A percentile compares a stretch with the other conserved stretches of the same genome.
phyloP scores from a whole-genome alignment of 2,113 vertebrate species.

The Marmota flaviventris region DNA sequence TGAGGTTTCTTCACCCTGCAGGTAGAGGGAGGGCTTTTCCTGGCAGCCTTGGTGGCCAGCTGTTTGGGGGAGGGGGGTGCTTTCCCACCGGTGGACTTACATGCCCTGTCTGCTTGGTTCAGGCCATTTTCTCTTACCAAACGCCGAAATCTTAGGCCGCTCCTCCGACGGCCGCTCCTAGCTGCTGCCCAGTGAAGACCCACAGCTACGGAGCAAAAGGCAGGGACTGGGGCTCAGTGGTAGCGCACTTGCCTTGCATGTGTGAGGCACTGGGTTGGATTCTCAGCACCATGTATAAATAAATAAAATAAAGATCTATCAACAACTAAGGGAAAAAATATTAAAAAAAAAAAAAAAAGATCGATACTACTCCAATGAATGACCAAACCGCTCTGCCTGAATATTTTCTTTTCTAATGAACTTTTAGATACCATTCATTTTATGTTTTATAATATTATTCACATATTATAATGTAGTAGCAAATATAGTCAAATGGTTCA shows the following conservation, averaged over 20 bases:
- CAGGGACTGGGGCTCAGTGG: too few relatives aligned
- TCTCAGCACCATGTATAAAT: too few relatives aligned
- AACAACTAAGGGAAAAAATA: too few relatives aligned
- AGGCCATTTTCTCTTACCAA: constrained; percentile 78
- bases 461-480: constrained; percentile 57
- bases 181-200: neutral
- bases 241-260: too few relatives aligned
- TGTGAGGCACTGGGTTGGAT: too few relatives aligned
- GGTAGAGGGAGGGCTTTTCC: constrained; percentile 85
- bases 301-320: too few relatives aligned
- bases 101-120: constrained; percentile 84
- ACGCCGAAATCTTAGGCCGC: neutral
- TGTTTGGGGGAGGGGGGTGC: constrained; percentile 81
- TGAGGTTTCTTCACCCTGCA: constrained; percentile 86
- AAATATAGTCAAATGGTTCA: constrained; percentile 48
- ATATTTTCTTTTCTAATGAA: constrained; percentile 62
- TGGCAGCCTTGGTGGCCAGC: constrained; percentile 86
- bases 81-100: constrained; percentile 85
- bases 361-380: rapidly evolving
- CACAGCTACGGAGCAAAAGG: rapidly evolving
- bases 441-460: constrained; percentile 72
- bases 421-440: constrained; percentile 60
- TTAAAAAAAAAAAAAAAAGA: rapidly evolving
- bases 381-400: constrained; percentile 81
- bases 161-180: neutral